phyloP scores from a whole-genome alignment of 2,888 invertebrate species.

The Dascillus cervinus region DNA sequence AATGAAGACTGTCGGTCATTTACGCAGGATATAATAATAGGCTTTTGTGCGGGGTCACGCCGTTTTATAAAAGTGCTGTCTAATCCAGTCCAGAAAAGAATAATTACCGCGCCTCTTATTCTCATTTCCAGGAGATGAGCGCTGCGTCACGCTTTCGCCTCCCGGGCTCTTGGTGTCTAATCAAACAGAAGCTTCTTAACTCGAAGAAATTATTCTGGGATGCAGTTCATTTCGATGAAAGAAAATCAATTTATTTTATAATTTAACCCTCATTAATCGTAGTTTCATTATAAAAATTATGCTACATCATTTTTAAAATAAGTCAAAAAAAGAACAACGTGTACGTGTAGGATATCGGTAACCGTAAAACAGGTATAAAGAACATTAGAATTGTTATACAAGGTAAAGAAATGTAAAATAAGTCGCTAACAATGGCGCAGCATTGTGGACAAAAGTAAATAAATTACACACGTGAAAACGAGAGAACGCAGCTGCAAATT shows the following conservation, averaged over 20 bases:
- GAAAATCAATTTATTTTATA: conserved; percentile 22
- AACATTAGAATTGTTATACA: no score
- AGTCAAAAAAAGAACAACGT: not conserved
- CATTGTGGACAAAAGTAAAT: no score
- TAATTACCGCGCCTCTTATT: conserved; percentile 22
- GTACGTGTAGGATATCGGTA: no score
- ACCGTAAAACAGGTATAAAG: no score
- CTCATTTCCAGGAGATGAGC: conserved; percentile 17
- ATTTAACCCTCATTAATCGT: conserved; percentile 13
- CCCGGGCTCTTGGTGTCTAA: conserved; percentile 15
- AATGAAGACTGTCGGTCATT: conserved; percentile 25
- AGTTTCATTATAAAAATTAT: not conserved
- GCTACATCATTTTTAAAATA: no score
- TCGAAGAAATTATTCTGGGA: conserved; percentile 13
- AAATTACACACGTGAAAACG: no score
- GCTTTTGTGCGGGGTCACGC: conserved; percentile 21
- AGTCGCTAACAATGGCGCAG: no score
- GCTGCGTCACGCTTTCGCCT: conserved; percentile 16
- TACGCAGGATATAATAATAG: conserved; percentile 23
- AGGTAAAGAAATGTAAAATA: no score
- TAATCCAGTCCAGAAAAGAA: conserved; percentile 25
- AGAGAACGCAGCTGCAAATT: conserved; percentile 16
- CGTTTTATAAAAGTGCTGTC: conserved; percentile 24
- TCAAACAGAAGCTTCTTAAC: conserved; percentile 16
- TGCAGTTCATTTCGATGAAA: conserved; percentile 15